Evolutionary conservation across 92 coral and sea anemone species (phyloP).

Genomic region (Paragorgia papillata): DNA sequence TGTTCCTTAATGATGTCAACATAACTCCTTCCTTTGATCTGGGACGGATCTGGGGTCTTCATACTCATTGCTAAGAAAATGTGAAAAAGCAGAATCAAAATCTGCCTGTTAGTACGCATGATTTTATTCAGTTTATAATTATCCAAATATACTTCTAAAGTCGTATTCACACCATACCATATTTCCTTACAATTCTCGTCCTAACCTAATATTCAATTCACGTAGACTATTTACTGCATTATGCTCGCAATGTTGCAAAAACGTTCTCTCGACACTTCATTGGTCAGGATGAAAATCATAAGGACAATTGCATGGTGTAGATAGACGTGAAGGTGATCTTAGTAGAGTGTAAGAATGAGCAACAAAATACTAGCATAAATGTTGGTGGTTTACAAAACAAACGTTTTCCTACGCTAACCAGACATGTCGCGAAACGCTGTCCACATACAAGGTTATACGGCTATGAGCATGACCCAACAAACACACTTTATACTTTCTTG

Average conservation of each 20-base stretch:
- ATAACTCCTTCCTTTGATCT: slow-evolving; percentile 71
- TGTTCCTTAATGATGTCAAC: slow-evolving; percentile 83
- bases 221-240: too few relatives aligned
- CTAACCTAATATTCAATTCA: background rate
- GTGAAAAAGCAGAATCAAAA: slow-evolving; percentile 42
- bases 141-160: background rate
- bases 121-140: background rate
- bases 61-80: slow-evolving; percentile 76
- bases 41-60: slow-evolving; percentile 89
- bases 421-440: too few relatives aligned
- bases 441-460: too few relatives aligned
- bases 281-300: too few relatives aligned
- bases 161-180: background rate
- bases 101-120: slow-evolving; percentile 15
- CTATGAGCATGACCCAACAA: slow-evolving; percentile 13
- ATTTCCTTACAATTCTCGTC: too few relatives aligned
- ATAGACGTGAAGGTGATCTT: slow-evolving; percentile 30
- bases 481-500: background rate
- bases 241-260: too few relatives aligned
- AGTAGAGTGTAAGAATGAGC: slow-evolving; percentile 38
- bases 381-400: background rate
- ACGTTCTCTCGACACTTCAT: too few relatives aligned
- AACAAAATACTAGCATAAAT: background rate
- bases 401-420: too few relatives aligned
- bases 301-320: too few relatives aligned